phyloP scores from a whole-genome alignment of 2,113 vertebrate genomes.

The Oxygymnocypris stewartii region DNA sequence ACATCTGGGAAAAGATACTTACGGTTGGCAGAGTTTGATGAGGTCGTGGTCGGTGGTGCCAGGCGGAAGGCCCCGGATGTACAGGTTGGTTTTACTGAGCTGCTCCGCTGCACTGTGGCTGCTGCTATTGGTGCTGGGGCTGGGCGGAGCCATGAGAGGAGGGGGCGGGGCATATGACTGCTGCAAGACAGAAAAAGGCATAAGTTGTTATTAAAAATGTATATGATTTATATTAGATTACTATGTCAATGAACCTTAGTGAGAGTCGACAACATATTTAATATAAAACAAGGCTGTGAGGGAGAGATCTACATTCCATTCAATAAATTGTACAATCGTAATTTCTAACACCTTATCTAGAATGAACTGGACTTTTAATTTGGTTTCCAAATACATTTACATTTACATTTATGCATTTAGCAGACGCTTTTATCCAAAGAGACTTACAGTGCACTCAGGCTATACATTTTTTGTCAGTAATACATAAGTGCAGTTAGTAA shows the following conservation, averaged over 20 bases:
- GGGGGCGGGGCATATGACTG: constrained; percentile 98
- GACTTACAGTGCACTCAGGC: no score
- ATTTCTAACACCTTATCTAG: not conserved
- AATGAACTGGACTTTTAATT: no score
- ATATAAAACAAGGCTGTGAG: not conserved
- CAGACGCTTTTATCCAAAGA: no score
- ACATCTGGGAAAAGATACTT: constrained; percentile 58
- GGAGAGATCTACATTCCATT: not conserved
- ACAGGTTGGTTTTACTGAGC: constrained; percentile 99
- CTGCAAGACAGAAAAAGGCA: constrained; percentile 70
- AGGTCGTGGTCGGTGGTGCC: constrained; percentile 82
- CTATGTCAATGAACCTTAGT: not conserved
- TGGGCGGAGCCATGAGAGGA: constrained; percentile 97
- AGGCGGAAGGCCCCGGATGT: constrained; percentile 96
- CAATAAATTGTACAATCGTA: not conserved
- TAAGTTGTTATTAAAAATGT: not conserved
- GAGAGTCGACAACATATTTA: not conserved
- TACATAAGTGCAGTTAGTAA: no score
- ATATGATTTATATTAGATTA: constrained; percentile 1
- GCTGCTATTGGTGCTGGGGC: constrained; percentile 94
- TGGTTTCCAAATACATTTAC: no score
- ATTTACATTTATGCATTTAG: no score
- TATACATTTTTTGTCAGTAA: no score
- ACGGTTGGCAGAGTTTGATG: constrained; percentile 82
- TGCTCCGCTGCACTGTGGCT: constrained; percentile 89